Evolutionary conservation across 2,888 invertebrate genomes (phyloP).

Genomic region (Andricus curvator): DNA sequence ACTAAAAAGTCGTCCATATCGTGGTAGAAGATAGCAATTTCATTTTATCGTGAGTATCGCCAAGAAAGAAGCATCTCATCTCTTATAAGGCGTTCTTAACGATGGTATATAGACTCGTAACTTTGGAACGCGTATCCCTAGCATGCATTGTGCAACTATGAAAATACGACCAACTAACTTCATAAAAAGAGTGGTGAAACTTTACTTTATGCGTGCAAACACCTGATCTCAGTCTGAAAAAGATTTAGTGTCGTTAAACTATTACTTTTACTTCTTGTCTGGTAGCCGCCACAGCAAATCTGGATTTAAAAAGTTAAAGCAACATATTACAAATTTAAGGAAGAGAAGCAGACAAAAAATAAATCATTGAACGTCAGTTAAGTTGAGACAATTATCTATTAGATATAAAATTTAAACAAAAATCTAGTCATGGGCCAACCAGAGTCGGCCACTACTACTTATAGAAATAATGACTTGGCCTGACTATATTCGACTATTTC

Average conservation of each 20-base stretch:
- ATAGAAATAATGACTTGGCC: neutral
- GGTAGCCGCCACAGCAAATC: neutral
- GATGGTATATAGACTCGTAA: conserved; percentile 24
- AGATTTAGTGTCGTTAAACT: conserved; percentile 14
- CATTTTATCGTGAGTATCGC: neutral
- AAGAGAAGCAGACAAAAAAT: neutral
- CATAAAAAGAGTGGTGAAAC: conserved; percentile 1
- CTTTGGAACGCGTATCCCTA: neutral
- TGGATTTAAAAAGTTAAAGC: neutral
- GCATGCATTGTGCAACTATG: conserved; percentile 1
- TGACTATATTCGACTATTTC: neutral
- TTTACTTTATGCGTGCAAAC: neutral
- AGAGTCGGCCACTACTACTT: neutral
- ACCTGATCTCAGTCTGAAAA: conserved; percentile 9
- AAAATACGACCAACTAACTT: conserved; percentile 14
- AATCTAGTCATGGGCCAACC: neutral
- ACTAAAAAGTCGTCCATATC: neutral
- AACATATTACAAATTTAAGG: neutral
- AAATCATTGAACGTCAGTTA: neutral
- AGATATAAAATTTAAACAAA: neutral
- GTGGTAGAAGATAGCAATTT: conserved; percentile 28
- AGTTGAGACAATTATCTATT: neutral
- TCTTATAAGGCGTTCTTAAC: conserved; percentile 24
- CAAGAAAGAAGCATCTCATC: neutral
- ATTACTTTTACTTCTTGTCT: conserved; percentile 15